A percentile compares a stretch with the other conserved stretches of the same genome.
Evolutionary conservation across 2,797 vertebrate genomes (phyloP).

Genomic region (Sciaenops ocellatus): DNA sequence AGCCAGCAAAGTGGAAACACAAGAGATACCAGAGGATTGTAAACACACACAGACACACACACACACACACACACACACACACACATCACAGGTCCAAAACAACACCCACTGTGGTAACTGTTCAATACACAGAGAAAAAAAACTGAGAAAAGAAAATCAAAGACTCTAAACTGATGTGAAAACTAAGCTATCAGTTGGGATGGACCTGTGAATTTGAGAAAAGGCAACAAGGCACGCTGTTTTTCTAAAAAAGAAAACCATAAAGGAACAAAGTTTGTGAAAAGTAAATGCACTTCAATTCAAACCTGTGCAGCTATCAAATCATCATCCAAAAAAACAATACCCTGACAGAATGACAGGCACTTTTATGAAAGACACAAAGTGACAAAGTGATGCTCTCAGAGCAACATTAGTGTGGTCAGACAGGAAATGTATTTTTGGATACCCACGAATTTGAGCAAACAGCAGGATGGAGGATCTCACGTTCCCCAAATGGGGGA

Average conservation of each 20-base stretch:
- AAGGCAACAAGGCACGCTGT: neutral
- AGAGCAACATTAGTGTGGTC: slow-evolving; percentile 23
- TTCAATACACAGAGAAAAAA: slow-evolving; percentile 31
- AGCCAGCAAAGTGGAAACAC: slow-evolving; percentile 73
- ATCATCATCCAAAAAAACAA: slow-evolving; percentile 10
- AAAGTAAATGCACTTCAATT: slow-evolving; percentile 39
- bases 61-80: slow-evolving; percentile 32
- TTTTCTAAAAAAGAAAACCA: slow-evolving; percentile 14
- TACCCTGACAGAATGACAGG: slow-evolving; percentile 37
- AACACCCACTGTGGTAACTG: slow-evolving; percentile 31
- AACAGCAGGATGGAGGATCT: slow-evolving; percentile 12
- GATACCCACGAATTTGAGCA: slow-evolving; percentile 9
- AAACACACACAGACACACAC: slow-evolving; percentile 57
- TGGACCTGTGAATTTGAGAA: slow-evolving; percentile 20
- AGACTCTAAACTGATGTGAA: slow-evolving; percentile 42
- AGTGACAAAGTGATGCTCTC: slow-evolving; percentile 29
- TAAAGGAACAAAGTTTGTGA: slow-evolving; percentile 30
- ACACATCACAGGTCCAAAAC: slow-evolving; percentile 55
- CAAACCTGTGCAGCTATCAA: slow-evolving; percentile 12
- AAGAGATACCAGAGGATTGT: slow-evolving; percentile 78
- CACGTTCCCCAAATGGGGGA: neutral
- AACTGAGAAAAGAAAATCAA: neutral
- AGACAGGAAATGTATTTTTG: slow-evolving; percentile 48
- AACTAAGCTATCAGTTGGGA: slow-evolving; percentile 9
- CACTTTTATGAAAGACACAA: slow-evolving; percentile 21